Base-by-base conservation (phyloP, 2,113 vertebrate genomes). In the Psittacus erithacus region DNA sequence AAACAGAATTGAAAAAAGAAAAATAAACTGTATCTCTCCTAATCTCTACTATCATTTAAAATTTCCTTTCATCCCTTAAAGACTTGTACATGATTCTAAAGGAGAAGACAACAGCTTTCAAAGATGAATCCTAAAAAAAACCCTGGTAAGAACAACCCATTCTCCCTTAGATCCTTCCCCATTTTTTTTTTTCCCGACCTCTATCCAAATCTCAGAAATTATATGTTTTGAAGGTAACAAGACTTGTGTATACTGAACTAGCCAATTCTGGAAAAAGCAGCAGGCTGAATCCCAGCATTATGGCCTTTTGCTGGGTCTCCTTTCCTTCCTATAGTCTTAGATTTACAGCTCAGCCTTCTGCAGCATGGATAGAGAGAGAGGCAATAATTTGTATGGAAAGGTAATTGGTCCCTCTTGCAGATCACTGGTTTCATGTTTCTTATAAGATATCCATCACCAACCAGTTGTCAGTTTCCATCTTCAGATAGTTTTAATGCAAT, bases 361-460 rank as follows among this genome's bases (percentile, higher is more conserved):
- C 62, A 68, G 73, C 43, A 44, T 0, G 1, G 50, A 50, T 41
- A 23, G 57, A 93, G 75, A 90, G 17, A 33, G 46, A 63, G 24
- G 41, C 47, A 73, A 12, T 92, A 67, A 90, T 64, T 93, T 44
- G 25, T 75, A 52, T 1, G 4, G 65, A 75, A 81, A 71, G 29
- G 47, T 88, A 90, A 67, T 60, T 93, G 83, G 17, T 63, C 13
- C 57, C 62, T 94, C 80, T 93, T 95, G 65, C 92, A 93, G 78
- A 90, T 96, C 92, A 86, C 79, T 95, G 80, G 31, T 93, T 94
- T 88, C 19, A n/a, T 81, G 43, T 55, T 90, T 88, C 73, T 68
- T 69, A 15, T 70, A 75, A 17, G 33, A 57, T 33, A 88, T 90
- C 16, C 24, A n/a, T 92, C 79, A 83, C 18, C 55, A 80, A n/a